Evolutionary conservation across 2,888 invertebrate genomes (phyloP).

Genomic region (Phyllotreta cruciferae): DNA sequence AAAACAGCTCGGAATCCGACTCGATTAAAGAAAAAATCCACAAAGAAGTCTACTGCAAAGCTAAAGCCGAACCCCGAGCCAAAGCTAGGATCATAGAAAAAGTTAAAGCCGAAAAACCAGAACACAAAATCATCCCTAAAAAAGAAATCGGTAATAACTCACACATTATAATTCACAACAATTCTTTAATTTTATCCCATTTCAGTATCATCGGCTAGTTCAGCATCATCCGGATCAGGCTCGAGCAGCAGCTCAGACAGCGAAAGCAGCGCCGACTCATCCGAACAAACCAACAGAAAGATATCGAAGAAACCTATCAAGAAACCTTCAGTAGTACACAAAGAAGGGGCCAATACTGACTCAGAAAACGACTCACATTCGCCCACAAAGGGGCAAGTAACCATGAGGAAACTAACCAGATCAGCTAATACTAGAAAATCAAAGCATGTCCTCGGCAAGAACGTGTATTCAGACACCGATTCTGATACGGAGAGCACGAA

Average conservation of each 20-base stretch:
- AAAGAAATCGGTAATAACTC: conserved; percentile 43
- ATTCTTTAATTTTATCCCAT: conserved; percentile 1
- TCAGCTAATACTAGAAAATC: conserved; percentile 74
- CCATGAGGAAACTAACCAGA: conserved; percentile 71
- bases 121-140: conserved; percentile 62
- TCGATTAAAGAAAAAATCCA: conserved; percentile 44
- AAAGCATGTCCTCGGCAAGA: conserved; percentile 67
- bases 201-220: conserved; percentile 59
- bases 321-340: conserved; percentile 51
- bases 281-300: conserved; percentile 44
- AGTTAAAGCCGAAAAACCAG: conserved; percentile 49
- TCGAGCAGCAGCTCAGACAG: conserved; percentile 54
- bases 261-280: conserved; percentile 50
- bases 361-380: conserved; percentile 51
- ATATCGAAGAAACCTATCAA: conserved; percentile 50
- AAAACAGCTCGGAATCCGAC: conserved; percentile 75
- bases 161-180: not conserved
- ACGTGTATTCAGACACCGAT: conserved; percentile 69
- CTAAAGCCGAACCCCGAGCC: conserved; percentile 60
- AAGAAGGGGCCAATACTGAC: conserved; percentile 51
- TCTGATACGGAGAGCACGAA: conserved; percentile 68
- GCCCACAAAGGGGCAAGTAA: conserved; percentile 48
- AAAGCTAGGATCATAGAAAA: conserved; percentile 56
- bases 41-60: conserved; percentile 53
- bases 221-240: conserved; percentile 53